These are phyloP conservation scores for Polypedilum pembai DNA, from an alignment of 1,140 invertebrate species.

Conservation along the genomic window DNA sequence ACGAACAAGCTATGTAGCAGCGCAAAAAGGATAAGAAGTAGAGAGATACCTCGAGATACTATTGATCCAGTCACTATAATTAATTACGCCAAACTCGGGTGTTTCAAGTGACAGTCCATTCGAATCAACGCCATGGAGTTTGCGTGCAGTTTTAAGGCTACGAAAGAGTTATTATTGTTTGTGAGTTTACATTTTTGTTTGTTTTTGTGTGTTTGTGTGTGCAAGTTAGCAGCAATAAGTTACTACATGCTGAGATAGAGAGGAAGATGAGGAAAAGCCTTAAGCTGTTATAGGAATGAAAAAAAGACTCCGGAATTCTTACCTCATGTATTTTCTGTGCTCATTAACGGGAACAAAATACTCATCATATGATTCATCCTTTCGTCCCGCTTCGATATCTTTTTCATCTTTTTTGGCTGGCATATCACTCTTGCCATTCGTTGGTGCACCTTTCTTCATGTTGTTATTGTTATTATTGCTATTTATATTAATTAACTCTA, in stretches of 20 bases:
- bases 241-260: conserved; percentile 22
- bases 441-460: conserved; percentile 39
- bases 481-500: conserved; percentile 66
- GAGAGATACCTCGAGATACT: conserved; percentile 31
- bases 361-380: conserved; percentile 64
- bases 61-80: conserved; percentile 30
- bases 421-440: conserved; percentile 33
- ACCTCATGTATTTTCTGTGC: conserved; percentile 77
- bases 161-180: conserved; percentile 20
- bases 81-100: conserved; percentile 26
- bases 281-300: neutral
- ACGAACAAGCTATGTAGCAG: neutral
- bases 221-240: conserved; percentile 28
- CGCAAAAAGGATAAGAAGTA: conserved; percentile 2
- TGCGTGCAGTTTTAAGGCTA: conserved; percentile 24
- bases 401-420: conserved; percentile 57
- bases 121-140: conserved; percentile 29
- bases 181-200: conserved; percentile 29
- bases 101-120: conserved; percentile 30
- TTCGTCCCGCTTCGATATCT: conserved; percentile 58
- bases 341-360: conserved; percentile 79
- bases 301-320: conserved; percentile 35
- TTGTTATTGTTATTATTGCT: conserved; percentile 33
- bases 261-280: conserved; percentile 26
- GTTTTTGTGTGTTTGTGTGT: conserved; percentile 10